A percentile compares a stretch with the other conserved stretches of the same genome.
Evolutionary conservation across 2,113 vertebrate species (phyloP).

Genomic region (Mustelus asterias): DNA sequence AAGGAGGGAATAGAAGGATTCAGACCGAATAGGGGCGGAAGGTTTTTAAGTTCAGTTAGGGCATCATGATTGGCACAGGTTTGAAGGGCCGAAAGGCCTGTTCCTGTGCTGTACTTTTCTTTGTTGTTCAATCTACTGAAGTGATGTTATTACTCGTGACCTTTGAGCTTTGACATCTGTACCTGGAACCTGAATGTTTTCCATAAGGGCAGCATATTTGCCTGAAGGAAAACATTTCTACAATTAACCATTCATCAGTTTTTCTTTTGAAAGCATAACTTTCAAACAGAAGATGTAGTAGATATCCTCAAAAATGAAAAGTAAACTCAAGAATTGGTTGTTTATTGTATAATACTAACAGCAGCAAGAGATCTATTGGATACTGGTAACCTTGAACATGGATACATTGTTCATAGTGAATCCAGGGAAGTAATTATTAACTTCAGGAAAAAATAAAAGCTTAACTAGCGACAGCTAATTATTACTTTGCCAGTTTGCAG

Average conservation of each 20-base stretch:
- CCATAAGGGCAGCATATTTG: not conserved
- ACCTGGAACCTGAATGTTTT: not conserved
- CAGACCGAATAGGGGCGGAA: too few species aligned
- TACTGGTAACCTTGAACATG: not conserved
- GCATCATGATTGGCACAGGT: too few species aligned
- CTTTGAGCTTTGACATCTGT: not conserved
- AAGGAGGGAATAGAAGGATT: too few species aligned
- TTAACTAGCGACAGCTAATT: not conserved
- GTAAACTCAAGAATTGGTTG: not conserved
- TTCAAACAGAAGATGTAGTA: not conserved
- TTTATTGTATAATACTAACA: not conserved
- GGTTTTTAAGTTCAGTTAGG: too few species aligned
- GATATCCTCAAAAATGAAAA: not conserved
- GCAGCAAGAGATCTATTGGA: not conserved
- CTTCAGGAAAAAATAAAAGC: conserved; percentile 12
- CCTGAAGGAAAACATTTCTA: not conserved
- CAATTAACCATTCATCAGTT: not conserved
- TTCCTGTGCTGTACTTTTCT: too few species aligned
- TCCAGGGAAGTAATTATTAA: conserved; percentile 9
- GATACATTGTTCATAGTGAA: not conserved
- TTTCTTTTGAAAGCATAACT: not conserved
- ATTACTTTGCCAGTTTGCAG: not conserved
- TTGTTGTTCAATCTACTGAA: not conserved
- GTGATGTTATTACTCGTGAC: not conserved
- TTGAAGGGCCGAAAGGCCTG: too few species aligned